Evolutionary conservation across 2,888 invertebrate genomes (phyloP).

Genomic region (Uloborus plumipes): DNA sequence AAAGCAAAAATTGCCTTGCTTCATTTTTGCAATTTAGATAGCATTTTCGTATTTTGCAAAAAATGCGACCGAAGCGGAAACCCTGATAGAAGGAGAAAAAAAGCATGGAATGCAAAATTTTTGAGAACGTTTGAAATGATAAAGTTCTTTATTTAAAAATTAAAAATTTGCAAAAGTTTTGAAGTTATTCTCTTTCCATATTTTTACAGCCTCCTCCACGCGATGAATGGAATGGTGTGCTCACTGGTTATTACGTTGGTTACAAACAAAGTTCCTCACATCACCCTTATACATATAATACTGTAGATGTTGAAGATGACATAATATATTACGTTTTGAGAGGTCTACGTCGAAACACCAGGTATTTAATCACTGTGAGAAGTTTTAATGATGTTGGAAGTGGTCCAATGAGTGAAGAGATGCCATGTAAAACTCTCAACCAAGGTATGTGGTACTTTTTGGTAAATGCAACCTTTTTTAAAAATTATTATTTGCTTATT

Average conservation of each 20-base stretch:
- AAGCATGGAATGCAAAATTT: too few species aligned
- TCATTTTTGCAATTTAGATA: too few species aligned
- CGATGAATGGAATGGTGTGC: constrained; percentile 68
- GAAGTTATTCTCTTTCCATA: neutral
- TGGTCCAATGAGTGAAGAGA: constrained; percentile 70
- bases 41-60: too few species aligned
- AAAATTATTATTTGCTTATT: too few species aligned
- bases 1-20: too few species aligned
- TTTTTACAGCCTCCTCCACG: constrained; percentile 69
- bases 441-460: constrained; percentile 69
- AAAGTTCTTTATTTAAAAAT: neutral
- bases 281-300: constrained; percentile 56
- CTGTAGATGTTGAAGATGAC: constrained; percentile 67
- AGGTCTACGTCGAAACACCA: constrained; percentile 71
- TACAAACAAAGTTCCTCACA: constrained; percentile 39
- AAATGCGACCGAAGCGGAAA: too few species aligned
- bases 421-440: constrained; percentile 71
- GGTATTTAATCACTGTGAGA: constrained; percentile 70
- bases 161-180: neutral
- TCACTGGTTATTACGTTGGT: constrained; percentile 54
- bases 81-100: too few species aligned
- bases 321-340: constrained; percentile 66
- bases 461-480: too few species aligned
- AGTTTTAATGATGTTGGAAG: constrained; percentile 71
- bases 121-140: too few species aligned